Evolutionary conservation across 2,113 vertebrate species (phyloP).

Genomic region (Peromyscus polionotus): DNA sequence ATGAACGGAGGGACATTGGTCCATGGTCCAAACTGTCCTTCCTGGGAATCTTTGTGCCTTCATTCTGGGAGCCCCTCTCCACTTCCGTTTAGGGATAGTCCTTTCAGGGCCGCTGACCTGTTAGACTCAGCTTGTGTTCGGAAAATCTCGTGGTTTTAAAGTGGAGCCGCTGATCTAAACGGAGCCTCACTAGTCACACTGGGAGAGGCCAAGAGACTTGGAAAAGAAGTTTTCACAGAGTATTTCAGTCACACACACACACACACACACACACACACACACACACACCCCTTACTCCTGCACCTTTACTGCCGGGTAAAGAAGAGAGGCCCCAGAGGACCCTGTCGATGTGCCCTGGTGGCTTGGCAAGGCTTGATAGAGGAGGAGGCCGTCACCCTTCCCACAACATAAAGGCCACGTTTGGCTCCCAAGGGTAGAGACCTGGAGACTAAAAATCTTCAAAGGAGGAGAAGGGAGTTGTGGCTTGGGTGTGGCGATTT

Average conservation of each 20-base stretch:
- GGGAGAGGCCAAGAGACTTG: neutral
- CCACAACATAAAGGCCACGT: neutral
- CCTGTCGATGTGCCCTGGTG: neutral
- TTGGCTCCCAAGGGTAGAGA: neutral
- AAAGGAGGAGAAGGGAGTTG: neutral
- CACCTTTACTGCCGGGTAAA: neutral
- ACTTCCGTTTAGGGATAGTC: neutral
- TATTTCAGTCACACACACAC: neutral
- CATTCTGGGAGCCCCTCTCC: rapidly evolving
- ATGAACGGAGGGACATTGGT: neutral
- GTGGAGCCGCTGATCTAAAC: neutral
- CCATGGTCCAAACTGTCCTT: neutral
- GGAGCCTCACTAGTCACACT: neutral
- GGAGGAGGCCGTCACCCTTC: neutral
- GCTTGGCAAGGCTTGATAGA: neutral
- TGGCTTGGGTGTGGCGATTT: neutral
- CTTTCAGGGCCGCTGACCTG: neutral
- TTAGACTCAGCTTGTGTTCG: neutral
- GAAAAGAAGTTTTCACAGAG: neutral
- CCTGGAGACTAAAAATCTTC: neutral
- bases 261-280: too few relatives aligned
- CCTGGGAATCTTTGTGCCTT: neutral
- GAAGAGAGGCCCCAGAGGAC: neutral
- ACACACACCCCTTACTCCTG: neutral
- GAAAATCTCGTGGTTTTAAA: neutral